phyloP scores from a whole-genome alignment of 2,797 vertebrate species.

The Lateolabrax maculatus region DNA sequence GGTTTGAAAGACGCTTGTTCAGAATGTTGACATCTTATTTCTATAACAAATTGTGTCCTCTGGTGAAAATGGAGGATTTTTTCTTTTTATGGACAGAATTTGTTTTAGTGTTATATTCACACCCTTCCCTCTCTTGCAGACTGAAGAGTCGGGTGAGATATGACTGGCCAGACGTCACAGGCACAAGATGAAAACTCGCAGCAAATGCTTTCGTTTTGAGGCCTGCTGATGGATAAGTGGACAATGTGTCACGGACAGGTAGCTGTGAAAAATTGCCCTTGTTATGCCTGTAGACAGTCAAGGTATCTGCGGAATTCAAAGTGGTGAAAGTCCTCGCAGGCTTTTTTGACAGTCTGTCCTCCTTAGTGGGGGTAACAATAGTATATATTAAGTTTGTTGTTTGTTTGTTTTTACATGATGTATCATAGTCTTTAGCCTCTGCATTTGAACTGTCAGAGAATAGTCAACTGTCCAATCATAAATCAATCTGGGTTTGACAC shows the following conservation, averaged over 20 bases:
- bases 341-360: slow-evolving; percentile 58
- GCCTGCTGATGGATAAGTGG: slow-evolving; percentile 76
- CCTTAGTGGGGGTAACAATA: slow-evolving; percentile 34
- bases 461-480: background rate
- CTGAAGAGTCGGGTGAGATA: slow-evolving; percentile 37
- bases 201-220: slow-evolving; percentile 73
- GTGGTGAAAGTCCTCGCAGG: slow-evolving; percentile 56
- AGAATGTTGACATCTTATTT: slow-evolving; percentile 46
- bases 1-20: slow-evolving; percentile 13
- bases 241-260: slow-evolving; percentile 76
- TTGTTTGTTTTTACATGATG: slow-evolving; percentile 1
- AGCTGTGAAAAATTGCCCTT: slow-evolving; percentile 77
- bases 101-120: slow-evolving; percentile 40
- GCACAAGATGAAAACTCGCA: slow-evolving; percentile 65
- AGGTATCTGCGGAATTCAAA: slow-evolving; percentile 77
- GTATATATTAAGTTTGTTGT: slow-evolving; percentile 12
- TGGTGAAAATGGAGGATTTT: background rate
- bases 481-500: background rate
- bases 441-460: slow-evolving; percentile 20
- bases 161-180: slow-evolving; percentile 45
- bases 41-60: slow-evolving; percentile 21
- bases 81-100: slow-evolving; percentile 15
- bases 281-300: slow-evolving; percentile 71
- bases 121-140: slow-evolving; percentile 18
- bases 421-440: background rate